Evolutionary conservation across 92 coral and sea anemone genomes (phyloP), one percentile per base, ranked within the genome.

Genomic region (Metridium senile): DNA sequence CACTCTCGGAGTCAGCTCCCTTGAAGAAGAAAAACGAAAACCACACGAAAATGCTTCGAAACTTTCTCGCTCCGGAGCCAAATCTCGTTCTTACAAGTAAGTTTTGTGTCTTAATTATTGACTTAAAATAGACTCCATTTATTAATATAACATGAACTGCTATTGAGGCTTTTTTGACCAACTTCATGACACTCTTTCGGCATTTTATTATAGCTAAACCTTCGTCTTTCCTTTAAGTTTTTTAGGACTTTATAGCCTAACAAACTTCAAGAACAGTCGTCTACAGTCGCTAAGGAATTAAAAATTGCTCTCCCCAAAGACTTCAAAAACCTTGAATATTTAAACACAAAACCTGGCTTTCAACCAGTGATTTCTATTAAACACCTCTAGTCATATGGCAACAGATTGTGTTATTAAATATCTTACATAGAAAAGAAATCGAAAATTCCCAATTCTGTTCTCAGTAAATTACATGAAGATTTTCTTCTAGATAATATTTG

Each of bases 71-170:
- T 80, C 88, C 1, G 77, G 88, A 32, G 91, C 88, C 8, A 87
- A 87, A 62, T 87, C 91, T 31, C 80, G 82, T 32, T 87, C 91
- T 30, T 87, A 87, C 57, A 87, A 82, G 91, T 87, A 77, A 74
- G 87, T 52, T 69, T 74, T 74, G 33, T n/a, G 33, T 47, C 57
- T 77, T 10, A 22, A 62, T 23, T 54, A 22, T 26, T 30, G 28
- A 27, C 33, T 47, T 31, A 58, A 32, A 57, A 25, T 32, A 21
- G 8, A 25, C 27, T 33, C 67, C 21, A 34, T 73, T 71, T 58
- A 54, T 71, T 18, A 2, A 71, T 71, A 30, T 28, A 25, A 25
- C 47, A 51, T 51, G 62, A 26, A 20, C 17, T 11, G 26, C 33
- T 23, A 26, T 9, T 28, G 31, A 28, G 64, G 43, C 31, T 17